phyloP scores from a whole-genome alignment of 2,888 invertebrate genomes.

The Lasiommata megera region DNA sequence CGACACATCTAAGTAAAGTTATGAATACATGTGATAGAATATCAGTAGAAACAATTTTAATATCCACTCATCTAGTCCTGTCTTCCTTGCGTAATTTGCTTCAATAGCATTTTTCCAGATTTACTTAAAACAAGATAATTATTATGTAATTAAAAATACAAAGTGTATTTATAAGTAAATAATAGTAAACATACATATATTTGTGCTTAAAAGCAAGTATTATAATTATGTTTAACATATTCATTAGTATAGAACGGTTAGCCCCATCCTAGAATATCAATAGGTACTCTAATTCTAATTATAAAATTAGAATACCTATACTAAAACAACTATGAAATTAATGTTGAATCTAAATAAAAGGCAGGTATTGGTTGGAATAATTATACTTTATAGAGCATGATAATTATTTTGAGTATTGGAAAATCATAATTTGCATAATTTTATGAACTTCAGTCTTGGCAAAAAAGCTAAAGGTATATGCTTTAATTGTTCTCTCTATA shows the following conservation, averaged over 20 bases:
- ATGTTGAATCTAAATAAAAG: conserved; percentile 16
- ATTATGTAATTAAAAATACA: background rate
- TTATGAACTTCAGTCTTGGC: conserved; percentile 32
- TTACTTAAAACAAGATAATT: background rate
- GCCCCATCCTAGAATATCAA: conserved; percentile 14
- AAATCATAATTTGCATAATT: background rate
- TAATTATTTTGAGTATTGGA: background rate
- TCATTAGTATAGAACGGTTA: conserved; percentile 25
- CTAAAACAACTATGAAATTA: conserved; percentile 15
- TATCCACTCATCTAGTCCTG: conserved; percentile 60
- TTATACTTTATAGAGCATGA: conserved; percentile 5
- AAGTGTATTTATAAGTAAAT: conserved; percentile 11
- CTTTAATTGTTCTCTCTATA: conserved; percentile 53
- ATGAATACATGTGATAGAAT: conserved; percentile 18
- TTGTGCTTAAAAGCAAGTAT: conserved; percentile 26
- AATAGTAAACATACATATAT: conserved; percentile 9
- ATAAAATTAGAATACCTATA: too few species aligned
- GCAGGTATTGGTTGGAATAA: conserved; percentile 1
- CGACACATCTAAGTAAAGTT: background rate
- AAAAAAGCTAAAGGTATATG: conserved; percentile 46
- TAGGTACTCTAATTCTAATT: conserved; percentile 8
- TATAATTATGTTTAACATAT: conserved; percentile 23
- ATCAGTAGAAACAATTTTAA: conserved; percentile 26
- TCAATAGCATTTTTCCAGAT: conserved; percentile 6
- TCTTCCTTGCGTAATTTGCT: conserved; percentile 47